Conservation (phyloP, 2,888 invertebrate species). For the Clistopyga incitator region DNA sequence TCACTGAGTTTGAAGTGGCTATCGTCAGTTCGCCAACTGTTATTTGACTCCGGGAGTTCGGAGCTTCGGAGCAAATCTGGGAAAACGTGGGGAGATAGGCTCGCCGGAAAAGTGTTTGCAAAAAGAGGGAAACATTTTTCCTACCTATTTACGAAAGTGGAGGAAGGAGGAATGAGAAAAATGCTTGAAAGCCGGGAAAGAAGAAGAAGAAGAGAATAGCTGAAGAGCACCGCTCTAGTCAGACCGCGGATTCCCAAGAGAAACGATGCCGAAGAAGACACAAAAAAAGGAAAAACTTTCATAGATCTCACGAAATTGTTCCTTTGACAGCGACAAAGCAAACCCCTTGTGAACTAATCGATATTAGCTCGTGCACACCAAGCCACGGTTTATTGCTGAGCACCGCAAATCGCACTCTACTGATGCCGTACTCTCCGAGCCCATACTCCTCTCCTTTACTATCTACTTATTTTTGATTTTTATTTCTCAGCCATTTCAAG, state of each 20-base stretch:
- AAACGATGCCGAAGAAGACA: background rate
- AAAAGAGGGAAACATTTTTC: constrained; percentile 59
- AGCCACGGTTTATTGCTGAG: constrained; percentile 44
- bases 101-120: constrained; percentile 28
- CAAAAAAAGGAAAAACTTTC: constrained; percentile 24
- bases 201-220: constrained; percentile 6
- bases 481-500: constrained; percentile 17
- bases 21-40: background rate
- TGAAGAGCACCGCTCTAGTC: constrained; percentile 7
- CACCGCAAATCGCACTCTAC: constrained; percentile 58
- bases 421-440: constrained; percentile 20
- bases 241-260: constrained; percentile 43
- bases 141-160: constrained; percentile 45
- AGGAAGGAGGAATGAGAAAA: constrained; percentile 18
- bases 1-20: constrained; percentile 11
- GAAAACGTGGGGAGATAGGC: constrained; percentile 3
- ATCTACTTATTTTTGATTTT: constrained; percentile 31
- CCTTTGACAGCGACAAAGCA: constrained; percentile 59
- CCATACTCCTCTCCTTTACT: constrained; percentile 23
- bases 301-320: constrained; percentile 55
- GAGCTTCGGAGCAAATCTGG: background rate
- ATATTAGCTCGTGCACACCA: constrained; percentile 57
- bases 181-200: background rate
- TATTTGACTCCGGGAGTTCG: constrained; percentile 21
- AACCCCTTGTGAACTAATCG: constrained; percentile 56